Conservation (phyloP, 2,113 vertebrate genomes). For the Sterrhoptilus dennistouni region DNA sequence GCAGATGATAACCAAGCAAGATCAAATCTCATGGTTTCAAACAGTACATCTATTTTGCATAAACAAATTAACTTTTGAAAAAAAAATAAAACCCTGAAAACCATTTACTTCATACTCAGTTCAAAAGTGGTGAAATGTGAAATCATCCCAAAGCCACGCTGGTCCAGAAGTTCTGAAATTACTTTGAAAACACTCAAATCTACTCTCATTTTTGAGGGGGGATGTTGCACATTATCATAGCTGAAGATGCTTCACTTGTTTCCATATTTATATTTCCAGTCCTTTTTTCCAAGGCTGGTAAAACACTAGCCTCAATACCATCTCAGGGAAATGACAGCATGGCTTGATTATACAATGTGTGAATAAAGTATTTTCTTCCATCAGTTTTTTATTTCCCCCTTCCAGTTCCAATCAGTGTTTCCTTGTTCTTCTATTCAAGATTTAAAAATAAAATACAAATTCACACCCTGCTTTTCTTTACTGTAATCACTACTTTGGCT, state of each 20-base stretch:
- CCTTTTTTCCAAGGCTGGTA: background rate
- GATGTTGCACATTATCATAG: background rate
- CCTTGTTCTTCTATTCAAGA: slow-evolving; percentile 21
- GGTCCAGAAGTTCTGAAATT: background rate
- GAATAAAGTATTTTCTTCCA: background rate
- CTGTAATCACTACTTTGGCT: background rate
- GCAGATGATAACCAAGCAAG: background rate
- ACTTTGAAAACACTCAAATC: background rate
- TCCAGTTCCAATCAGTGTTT: slow-evolving; percentile 24
- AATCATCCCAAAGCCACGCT: background rate
- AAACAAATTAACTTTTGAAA: slow-evolving; percentile 39
- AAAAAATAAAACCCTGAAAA: background rate
- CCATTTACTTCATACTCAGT: background rate
- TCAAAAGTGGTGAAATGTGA: background rate
- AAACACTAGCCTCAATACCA: background rate
- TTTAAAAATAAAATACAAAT: slow-evolving; percentile 18
- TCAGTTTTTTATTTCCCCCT: background rate
- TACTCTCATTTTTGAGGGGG: background rate
- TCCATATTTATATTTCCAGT: background rate
- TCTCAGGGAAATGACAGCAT: background rate
- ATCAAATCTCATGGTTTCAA: background rate
- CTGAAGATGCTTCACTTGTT: background rate
- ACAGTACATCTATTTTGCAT: background rate
- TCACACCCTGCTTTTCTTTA: background rate
- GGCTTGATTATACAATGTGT: background rate